These are phyloP conservation scores for Peromyscus eremicus DNA, from an alignment of 2,797 vertebrate species.

Conservation along the genomic window DNA sequence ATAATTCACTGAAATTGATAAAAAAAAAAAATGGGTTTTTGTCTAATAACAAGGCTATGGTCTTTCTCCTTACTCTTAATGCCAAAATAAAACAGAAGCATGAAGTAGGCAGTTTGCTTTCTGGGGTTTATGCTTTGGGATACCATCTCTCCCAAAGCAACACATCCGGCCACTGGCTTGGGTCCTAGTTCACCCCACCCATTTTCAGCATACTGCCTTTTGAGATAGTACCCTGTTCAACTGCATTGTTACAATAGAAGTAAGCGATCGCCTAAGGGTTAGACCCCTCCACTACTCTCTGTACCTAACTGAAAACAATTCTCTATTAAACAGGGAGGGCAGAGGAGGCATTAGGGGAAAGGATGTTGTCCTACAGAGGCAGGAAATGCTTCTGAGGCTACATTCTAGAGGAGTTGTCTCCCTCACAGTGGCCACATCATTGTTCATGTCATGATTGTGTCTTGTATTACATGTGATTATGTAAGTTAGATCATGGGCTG, in stretches of 20 bases:
- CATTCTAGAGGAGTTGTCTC: not conserved
- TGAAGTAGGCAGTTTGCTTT: not conserved
- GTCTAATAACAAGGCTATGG: not conserved
- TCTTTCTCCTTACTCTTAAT: not conserved
- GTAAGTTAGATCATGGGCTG: not conserved
- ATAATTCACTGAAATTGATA: constrained; percentile 23
- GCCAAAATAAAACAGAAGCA: not conserved
- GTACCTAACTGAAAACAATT: not conserved
- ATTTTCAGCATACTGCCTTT: not conserved
- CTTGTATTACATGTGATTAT: not conserved
- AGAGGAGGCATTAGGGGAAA: too few species aligned
- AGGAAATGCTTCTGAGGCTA: too few species aligned
- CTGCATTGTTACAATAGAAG: not conserved
- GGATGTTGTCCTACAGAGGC: too few species aligned
- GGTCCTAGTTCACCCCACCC: not conserved
- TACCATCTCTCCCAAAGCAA: not conserved
- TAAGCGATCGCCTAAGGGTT: not conserved
- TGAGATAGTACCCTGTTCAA: not conserved
- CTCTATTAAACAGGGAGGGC: not conserved
- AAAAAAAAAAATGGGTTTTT: not conserved
- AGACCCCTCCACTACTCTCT: not conserved
- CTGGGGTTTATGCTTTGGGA: not conserved
- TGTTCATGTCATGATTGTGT: not conserved
- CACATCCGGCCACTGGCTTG: not conserved
- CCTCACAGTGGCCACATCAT: not conserved